phyloP scores from a whole-genome alignment of 53 echinoderm and acorn worm species.

The Crossaster papposus region DNA sequence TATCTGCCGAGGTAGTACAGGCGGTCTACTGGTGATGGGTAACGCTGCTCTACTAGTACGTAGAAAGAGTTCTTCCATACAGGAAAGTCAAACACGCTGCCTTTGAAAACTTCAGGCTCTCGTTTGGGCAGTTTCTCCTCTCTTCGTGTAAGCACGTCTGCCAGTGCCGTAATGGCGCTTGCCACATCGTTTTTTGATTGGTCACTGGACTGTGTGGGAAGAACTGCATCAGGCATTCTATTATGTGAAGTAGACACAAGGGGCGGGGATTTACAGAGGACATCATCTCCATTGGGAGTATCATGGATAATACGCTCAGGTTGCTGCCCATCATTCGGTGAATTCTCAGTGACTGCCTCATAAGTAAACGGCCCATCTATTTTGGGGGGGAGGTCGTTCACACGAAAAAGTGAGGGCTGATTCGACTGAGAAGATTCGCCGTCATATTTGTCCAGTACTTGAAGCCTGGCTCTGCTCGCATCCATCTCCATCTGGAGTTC shows the following conservation, averaged over 20 bases:
- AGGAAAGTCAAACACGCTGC: too few relatives aligned
- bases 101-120: too few relatives aligned
- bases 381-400: conserved; percentile 21
- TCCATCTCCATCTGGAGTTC: neutral
- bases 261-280: neutral
- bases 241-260: neutral
- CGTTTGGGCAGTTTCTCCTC: too few relatives aligned
- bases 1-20: conserved; percentile 70
- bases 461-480: neutral
- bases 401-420: neutral
- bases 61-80: too few relatives aligned
- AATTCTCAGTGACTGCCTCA: conserved; percentile 11
- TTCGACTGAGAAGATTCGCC: neutral
- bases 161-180: conserved; percentile 39
- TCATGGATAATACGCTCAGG: neutral
- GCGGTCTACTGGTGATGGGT: conserved; percentile 46
- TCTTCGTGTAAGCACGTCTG: too few relatives aligned
- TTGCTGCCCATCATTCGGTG: conserved; percentile 2
- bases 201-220: neutral
- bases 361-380: neutral
- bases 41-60: too few relatives aligned
- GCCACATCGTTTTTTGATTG: conserved; percentile 7
- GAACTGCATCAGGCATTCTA: conserved; percentile 9
- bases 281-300: too few relatives aligned
- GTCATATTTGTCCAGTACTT: conserved; percentile 1